Evolutionary conservation across 2,797 vertebrate species (phyloP).

Genomic region (Linurgus olivaceus): DNA sequence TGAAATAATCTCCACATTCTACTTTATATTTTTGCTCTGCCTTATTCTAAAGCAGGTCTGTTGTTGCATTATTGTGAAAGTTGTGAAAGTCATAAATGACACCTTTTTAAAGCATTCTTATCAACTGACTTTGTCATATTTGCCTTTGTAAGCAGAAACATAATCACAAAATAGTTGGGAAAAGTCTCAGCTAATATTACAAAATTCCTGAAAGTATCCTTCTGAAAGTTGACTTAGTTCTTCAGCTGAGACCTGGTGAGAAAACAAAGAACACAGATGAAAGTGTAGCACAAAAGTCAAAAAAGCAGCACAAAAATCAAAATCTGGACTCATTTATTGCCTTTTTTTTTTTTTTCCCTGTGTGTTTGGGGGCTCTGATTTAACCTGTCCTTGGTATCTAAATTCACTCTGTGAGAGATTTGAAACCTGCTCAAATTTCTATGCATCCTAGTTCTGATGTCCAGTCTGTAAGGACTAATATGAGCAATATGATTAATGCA

Average conservation of each 20-base stretch:
- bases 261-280: neutral
- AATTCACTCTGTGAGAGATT: neutral
- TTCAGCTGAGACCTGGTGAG: neutral
- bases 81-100: neutral
- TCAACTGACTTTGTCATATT: neutral
- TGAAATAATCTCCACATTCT: neutral
- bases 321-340: neutral
- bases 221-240: neutral
- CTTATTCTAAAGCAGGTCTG: neutral
- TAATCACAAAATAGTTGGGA: neutral
- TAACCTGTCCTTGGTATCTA: neutral
- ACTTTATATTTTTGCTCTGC: neutral
- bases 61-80: neutral
- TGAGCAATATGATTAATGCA: neutral
- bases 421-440: neutral
- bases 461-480: neutral
- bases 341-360: accelerated
- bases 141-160: neutral
- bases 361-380: neutral
- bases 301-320: neutral
- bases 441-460: neutral
- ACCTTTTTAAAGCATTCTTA: neutral
- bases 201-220: neutral
- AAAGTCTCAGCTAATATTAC: neutral
- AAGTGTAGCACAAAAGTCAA: neutral